Evolutionary conservation across 1,140 invertebrate species (phyloP), one percentile per base, ranked within the genome.

Genomic region (Camponotus pennsylvanicus): DNA sequence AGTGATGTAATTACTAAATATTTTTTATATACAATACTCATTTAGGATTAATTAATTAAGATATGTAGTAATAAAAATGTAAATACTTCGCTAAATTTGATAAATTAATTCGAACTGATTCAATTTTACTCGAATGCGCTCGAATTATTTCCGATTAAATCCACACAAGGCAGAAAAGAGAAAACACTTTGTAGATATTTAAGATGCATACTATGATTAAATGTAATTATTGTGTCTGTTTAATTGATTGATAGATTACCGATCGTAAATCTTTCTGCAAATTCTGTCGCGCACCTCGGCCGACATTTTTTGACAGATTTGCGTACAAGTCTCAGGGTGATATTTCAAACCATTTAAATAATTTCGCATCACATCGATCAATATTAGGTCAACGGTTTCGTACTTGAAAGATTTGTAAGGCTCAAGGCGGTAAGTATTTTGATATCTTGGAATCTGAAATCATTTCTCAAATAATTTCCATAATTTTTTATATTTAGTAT

Each of bases 391-490:
- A 6, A 92, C 91, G 0, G 86, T 55, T 61, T 91, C 83, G 8
- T n/a, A 63, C 0, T 86, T 86, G n/a, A 92, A 92, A 1, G 88
- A 89, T 64, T 90, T 86, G 15, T 69, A 66, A 45, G 92, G 75
- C 15, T 90, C 70, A 0, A 94, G 75, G 7, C 89, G 87, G 87
- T 93, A 94, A 61, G 89, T 93, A 75, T 94, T 94, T 80, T 92
- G 90, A 57, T 92, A 93, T 86, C 49, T 89, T 61, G 92, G 92
- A 1, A 90, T 85, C 93, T 92, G n/a, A 57, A 37, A 37, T 27
- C 27, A 27, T 27, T 27, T 27, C 27, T 27, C 55, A 71, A 40
- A 78, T 11, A 84, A 52, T 45, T 59, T 70, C 52, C 4, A 49
- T 49, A 3, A 3, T n/a, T 15, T 21, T 55, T 21, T 0, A 61